Percentiles rank a stretch among this genome's conserved stretches.
phyloP scores from a whole-genome alignment of 1,140 invertebrate species.

The Diorhabda elongata region DNA sequence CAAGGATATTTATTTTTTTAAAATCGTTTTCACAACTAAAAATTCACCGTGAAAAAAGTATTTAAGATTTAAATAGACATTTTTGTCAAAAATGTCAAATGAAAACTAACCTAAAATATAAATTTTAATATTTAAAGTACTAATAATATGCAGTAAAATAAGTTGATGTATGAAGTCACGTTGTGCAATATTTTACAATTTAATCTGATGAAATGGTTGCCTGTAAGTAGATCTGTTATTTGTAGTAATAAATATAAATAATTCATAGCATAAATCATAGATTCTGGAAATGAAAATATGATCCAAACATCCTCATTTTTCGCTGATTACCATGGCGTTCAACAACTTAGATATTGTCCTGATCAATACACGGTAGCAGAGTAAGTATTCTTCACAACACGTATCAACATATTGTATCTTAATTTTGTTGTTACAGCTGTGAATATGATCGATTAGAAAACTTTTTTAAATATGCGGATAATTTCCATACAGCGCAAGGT shows the following conservation, averaged over 20 bases:
- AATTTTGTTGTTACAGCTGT: constrained; percentile 25
- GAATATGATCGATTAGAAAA: constrained; percentile 27
- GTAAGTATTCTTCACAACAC: constrained; percentile 15
- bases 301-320: constrained; percentile 24
- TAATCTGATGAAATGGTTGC: not conserved
- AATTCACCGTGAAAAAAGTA: too few species aligned
- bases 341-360: constrained; percentile 20
- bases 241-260: not conserved
- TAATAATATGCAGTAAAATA: too few species aligned
- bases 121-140: too few species aligned
- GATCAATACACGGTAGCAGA: constrained; percentile 19
- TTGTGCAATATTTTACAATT: not conserved
- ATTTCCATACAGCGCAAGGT: constrained; percentile 19
- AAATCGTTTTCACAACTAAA: too few species aligned
- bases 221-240: not conserved
- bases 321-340: constrained; percentile 31
- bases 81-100: too few species aligned
- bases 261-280: not conserved
- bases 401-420: not conserved
- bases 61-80: too few species aligned
- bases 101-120: too few species aligned
- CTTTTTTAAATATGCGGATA: constrained; percentile 27
- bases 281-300: not conserved
- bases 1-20: too few species aligned
- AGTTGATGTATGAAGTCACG: not conserved